Percentiles rank a stretch among this genome's conserved stretches.
Evolutionary conservation across 2,113 vertebrate species (phyloP).

Genomic region (Percina caprodes): DNA sequence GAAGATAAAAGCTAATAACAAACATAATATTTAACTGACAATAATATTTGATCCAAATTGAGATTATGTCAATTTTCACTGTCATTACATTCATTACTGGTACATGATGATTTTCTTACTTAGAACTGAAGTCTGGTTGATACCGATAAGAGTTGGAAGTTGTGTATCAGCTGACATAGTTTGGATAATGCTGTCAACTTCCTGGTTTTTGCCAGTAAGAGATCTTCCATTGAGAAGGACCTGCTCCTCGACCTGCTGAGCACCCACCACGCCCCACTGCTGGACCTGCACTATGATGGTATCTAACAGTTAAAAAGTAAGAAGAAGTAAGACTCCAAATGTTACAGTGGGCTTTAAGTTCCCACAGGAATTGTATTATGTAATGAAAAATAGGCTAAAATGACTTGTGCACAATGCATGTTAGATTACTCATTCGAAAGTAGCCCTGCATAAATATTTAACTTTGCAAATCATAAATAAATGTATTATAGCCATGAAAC

Average conservation of each 20-base stretch:
- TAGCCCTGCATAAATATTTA: neutral
- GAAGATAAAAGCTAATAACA: neutral
- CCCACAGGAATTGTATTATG: neutral
- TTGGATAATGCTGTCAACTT: slow-evolving; percentile 44
- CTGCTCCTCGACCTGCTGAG: slow-evolving; percentile 26
- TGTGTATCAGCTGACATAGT: slow-evolving; percentile 16
- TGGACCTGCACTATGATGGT: slow-evolving; percentile 64
- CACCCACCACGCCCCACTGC: slow-evolving; percentile 53
- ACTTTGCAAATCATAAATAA: neutral
- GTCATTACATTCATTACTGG: neutral
- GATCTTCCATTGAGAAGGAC: slow-evolving; percentile 67
- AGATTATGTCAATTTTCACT: neutral
- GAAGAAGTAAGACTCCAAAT: neutral
- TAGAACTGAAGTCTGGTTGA: slow-evolving; percentile 35
- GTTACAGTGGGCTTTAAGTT: neutral
- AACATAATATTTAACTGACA: neutral
- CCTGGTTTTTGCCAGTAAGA: slow-evolving; percentile 3
- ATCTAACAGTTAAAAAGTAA: slow-evolving; percentile 39
- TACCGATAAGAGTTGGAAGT: neutral
- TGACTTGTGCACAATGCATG: neutral
- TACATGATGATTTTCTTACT: slow-evolving; percentile 41
- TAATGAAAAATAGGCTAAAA: neutral
- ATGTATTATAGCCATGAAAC: neutral
- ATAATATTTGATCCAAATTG: neutral
- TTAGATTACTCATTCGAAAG: neutral